Evolutionary conservation across 2,797 vertebrate species (phyloP).

Genomic region (Rhinella marina): DNA sequence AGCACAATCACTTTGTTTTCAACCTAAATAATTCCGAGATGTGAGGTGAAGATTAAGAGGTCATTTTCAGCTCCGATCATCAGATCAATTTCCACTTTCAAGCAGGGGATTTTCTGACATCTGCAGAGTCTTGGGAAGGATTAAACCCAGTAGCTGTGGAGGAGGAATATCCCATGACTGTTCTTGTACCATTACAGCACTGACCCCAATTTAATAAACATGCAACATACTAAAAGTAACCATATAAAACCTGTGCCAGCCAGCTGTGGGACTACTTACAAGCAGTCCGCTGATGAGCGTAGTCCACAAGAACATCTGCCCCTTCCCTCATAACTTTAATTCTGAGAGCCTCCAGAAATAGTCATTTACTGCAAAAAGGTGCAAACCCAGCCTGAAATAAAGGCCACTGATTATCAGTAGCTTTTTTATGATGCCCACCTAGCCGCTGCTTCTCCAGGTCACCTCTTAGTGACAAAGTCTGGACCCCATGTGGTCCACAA

Average conservation of each 20-base stretch:
- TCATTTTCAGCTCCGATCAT: slow-evolving; percentile 57
- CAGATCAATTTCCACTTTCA: slow-evolving; percentile 61
- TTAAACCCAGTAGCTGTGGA: slow-evolving; percentile 39
- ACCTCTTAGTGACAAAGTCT: neutral
- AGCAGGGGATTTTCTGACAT: slow-evolving; percentile 59
- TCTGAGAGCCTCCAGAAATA: neutral
- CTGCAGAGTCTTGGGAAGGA: slow-evolving; percentile 57
- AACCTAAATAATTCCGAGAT: slow-evolving; percentile 18
- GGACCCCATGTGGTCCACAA: neutral
- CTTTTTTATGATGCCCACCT: neutral
- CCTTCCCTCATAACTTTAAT: neutral
- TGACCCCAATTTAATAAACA: neutral
- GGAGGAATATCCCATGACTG: slow-evolving; percentile 17
- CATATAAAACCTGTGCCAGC: neutral
- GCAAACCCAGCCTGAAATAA: too few relatives aligned
- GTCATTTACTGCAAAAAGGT: neutral
- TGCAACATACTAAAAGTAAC: neutral
- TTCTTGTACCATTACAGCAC: slow-evolving; percentile 14
- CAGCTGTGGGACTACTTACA: neutral
- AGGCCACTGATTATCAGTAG: too few relatives aligned
- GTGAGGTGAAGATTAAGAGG: slow-evolving; percentile 56
- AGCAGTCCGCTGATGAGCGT: neutral
- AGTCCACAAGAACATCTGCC: neutral
- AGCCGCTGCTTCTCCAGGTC: neutral
- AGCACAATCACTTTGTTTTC: neutral